A percentile compares a stretch with the other conserved stretches of the same genome.
phyloP scores from a whole-genome alignment of 2,888 invertebrate genomes.

The Cyrtodaria siliqua region DNA sequence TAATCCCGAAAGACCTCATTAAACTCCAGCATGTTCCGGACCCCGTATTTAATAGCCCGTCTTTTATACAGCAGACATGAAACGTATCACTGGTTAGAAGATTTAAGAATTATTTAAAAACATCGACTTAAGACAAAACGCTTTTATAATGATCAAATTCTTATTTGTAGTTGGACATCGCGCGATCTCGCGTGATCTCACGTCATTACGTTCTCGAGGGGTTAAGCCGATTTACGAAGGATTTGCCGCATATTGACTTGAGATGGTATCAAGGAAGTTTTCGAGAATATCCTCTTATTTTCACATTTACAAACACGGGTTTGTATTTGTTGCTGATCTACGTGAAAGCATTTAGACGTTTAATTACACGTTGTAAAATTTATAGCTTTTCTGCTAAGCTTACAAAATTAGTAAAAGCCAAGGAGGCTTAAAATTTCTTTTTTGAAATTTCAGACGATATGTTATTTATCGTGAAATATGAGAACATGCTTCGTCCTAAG shows the following conservation, averaged over 20 bases:
- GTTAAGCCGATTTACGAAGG: conserved; percentile 62
- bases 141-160: conserved; percentile 37
- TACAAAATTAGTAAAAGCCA: conserved; percentile 25
- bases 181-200: conserved; percentile 59
- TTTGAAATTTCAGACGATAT: too few relatives aligned
- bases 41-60: conserved; percentile 3
- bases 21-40: conserved; percentile 7
- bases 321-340: conserved; percentile 30
- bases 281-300: conserved; percentile 64
- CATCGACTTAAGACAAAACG: conserved; percentile 36
- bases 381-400: conserved; percentile 39
- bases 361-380: conserved; percentile 59
- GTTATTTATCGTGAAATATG: too few relatives aligned
- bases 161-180: conserved; percentile 27
- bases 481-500: too few relatives aligned
- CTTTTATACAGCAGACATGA: too few relatives aligned
- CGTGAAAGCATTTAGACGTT: conserved; percentile 55
- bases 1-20: conserved; percentile 29
- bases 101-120: conserved; percentile 42
- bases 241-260: conserved; percentile 60
- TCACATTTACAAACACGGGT: conserved; percentile 60
- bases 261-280: conserved; percentile 51
- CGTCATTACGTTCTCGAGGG: conserved; percentile 58
- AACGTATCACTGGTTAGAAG: too few relatives aligned
- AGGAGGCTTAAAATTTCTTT: conserved; percentile 7